Percentiles rank a stretch among this genome's conserved stretches.
Evolutionary conservation across 2,797 vertebrate genomes (phyloP).

Genomic region (Sebastes baramenuke): DNA sequence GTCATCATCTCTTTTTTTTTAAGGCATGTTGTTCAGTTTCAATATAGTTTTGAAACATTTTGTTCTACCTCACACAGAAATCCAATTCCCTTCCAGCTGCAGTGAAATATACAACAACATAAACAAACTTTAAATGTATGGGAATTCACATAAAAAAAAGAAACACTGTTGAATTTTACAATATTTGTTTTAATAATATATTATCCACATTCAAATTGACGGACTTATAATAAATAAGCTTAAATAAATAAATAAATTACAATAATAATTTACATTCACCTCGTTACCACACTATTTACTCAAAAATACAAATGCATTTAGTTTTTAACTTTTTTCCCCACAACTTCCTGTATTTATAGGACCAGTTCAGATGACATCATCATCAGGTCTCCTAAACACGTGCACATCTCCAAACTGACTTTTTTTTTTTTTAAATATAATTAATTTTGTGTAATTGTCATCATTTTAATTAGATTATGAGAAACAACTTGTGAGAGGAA

Average conservation of each 20-base stretch:
- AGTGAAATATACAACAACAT: constrained; percentile 63
- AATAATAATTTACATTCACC: constrained; percentile 74
- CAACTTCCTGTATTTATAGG: constrained; percentile 26
- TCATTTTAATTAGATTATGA: constrained; percentile 34
- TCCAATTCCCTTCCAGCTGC: constrained; percentile 28
- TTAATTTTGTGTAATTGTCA: constrained; percentile 19
- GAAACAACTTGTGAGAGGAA: constrained; percentile 33
- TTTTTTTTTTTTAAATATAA: not conserved
- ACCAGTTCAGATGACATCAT: constrained; percentile 46
- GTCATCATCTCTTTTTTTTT: constrained; percentile 67
- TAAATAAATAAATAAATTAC: constrained; percentile 69
- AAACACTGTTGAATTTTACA: constrained; percentile 59
- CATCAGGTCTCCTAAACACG: constrained; percentile 44
- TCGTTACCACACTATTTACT: constrained; percentile 64
- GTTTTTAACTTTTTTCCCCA: constrained; percentile 13
- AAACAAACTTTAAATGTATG: constrained; percentile 54
- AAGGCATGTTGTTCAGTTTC: constrained; percentile 67
- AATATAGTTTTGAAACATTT: constrained; percentile 23
- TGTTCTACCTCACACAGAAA: constrained; percentile 30
- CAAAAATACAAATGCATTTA: constrained; percentile 59
- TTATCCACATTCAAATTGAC: constrained; percentile 72
- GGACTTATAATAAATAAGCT: constrained; percentile 66
- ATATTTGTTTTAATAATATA: constrained; percentile 61
- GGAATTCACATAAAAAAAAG: constrained; percentile 53
- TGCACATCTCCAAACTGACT: constrained; percentile 34